A percentile compares a stretch with the other conserved stretches of the same genome.
Conservation (phyloP, 2,113 vertebrate species). For the Cephalopholis sonnerati region DNA sequence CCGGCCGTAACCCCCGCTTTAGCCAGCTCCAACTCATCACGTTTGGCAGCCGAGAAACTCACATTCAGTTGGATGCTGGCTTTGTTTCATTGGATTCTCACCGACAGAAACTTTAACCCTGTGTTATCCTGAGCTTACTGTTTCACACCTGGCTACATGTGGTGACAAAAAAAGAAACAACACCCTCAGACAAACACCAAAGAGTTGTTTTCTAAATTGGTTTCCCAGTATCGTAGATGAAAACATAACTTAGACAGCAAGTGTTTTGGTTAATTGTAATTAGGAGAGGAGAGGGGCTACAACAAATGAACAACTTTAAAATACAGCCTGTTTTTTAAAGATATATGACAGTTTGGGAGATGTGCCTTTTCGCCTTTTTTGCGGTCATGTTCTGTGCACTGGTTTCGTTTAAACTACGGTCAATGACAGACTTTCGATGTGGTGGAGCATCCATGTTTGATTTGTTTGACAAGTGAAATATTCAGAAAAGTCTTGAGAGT, state of each 20-base stretch:
- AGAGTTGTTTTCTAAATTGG: not conserved
- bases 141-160: not conserved
- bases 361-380: not conserved
- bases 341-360: not conserved
- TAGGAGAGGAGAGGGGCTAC: not conserved
- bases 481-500: not conserved
- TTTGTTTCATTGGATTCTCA: not conserved
- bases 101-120: slow-evolving; percentile 13
- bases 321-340: not conserved
- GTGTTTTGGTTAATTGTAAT: too few relatives aligned
- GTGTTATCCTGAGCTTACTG: not conserved
- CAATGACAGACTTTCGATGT: too few relatives aligned
- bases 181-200: not conserved
- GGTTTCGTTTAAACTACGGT: not conserved
- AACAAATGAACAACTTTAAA: not conserved
- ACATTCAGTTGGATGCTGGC: slow-evolving; percentile 4
- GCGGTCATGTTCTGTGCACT: too few relatives aligned
- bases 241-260: not conserved
- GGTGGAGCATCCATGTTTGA: not conserved
- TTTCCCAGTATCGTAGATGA: not conserved
- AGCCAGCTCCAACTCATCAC: slow-evolving; percentile 53
- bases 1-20: slow-evolving; percentile 24
- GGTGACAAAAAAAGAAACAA: not conserved
- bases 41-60: slow-evolving; percentile 19
- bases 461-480: not conserved